Base-by-base conservation (phyloP, 1,140 invertebrate genomes). In the Polypedilum vanderplanki region DNA sequence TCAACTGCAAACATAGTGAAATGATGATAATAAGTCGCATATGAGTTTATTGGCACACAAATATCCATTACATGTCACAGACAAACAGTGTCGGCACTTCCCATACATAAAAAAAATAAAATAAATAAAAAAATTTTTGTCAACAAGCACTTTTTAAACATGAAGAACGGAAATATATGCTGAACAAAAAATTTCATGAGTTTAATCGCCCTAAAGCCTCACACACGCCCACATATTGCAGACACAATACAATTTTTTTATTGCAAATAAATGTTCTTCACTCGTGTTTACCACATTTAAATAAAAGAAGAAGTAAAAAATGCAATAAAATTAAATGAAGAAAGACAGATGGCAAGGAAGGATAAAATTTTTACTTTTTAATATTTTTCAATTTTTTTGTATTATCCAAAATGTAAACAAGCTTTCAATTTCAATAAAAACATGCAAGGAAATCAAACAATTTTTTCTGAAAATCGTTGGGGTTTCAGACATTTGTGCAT, bases 21-120 rank as follows among this genome's bases (percentile, higher is more conserved):
- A 33, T 33, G 24, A 33, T 33, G 5, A 33, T 33, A 33, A 1
- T 33, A 33, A 33, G 24, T 33, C 24, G 24, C 24, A 33, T 33
- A 5, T 33, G 5, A n/a, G 46, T 57, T n/a, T 57, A 57, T 57
- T 57, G 12, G 12, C 46, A 57, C 46, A 57, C 4, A 12, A 57
- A 57, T 57, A 57, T 57, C 46, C 46, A 57, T 57, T 57, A 57
- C 46, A 57, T 57, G 46, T n/a, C 46, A 57, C 10, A 57, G 15
- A 57, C 46, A 57, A 57, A 57, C n/a, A 57, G n/a, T 57, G 46
- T 57, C 12, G n/a, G 46, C 46, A 9, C 46, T n/a, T 57, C n/a
- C 24, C 1, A 33, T 33, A 33, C 5, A n/a, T n/a, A n/a, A n/a
- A 12, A 57, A n/a, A 57, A n/a, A 15, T 4, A 57, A 12, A 1